phyloP scores from a whole-genome alignment of 2,797 vertebrate genomes.

The Pogonophryne albipinna region DNA sequence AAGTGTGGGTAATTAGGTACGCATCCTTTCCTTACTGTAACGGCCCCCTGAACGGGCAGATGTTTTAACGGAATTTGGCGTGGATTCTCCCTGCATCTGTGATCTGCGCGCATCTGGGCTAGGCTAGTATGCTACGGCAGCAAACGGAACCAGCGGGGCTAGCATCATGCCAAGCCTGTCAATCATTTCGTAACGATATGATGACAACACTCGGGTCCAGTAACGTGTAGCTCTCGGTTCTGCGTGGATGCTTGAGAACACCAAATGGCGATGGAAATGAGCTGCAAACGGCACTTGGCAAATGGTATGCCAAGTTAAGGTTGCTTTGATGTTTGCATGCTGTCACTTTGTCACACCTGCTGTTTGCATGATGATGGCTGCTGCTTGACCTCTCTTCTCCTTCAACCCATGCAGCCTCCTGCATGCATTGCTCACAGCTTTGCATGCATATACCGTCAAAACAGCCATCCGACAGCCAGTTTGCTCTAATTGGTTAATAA shows the following conservation, averaged over 20 bases:
- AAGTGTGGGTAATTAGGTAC: neutral
- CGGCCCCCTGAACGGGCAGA: constrained; percentile 7
- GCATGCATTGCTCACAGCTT: constrained; percentile 29
- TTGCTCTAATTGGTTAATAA: constrained; percentile 19
- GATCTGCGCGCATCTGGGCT: constrained; percentile 40
- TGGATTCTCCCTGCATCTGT: constrained; percentile 1
- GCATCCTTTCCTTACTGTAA: fast-evolving
- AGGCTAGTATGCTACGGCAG: constrained; percentile 50
- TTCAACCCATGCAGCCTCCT: constrained; percentile 20
- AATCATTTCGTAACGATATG: constrained; percentile 52
- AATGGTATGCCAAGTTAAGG: constrained; percentile 63
- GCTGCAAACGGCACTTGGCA: constrained; percentile 30
- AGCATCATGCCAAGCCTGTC: constrained; percentile 53
- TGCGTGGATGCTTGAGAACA: neutral
- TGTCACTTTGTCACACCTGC: constrained; percentile 79
- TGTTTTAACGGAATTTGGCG: constrained; percentile 18
- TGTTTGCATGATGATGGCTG: constrained; percentile 61
- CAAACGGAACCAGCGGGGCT: constrained; percentile 35
- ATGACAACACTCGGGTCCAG: constrained; percentile 27
- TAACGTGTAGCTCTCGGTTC: constrained; percentile 4
- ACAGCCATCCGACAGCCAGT: constrained; percentile 5
- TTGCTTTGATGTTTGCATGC: constrained; percentile 65
- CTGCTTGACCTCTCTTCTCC: constrained; percentile 63
- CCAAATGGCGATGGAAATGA: constrained; percentile 53
- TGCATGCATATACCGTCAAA: neutral